A percentile compares a stretch with the other conserved stretches of the same genome.
Conservation (phyloP, 2,797 vertebrate species). For the Tokudaia muenninki region DNA sequence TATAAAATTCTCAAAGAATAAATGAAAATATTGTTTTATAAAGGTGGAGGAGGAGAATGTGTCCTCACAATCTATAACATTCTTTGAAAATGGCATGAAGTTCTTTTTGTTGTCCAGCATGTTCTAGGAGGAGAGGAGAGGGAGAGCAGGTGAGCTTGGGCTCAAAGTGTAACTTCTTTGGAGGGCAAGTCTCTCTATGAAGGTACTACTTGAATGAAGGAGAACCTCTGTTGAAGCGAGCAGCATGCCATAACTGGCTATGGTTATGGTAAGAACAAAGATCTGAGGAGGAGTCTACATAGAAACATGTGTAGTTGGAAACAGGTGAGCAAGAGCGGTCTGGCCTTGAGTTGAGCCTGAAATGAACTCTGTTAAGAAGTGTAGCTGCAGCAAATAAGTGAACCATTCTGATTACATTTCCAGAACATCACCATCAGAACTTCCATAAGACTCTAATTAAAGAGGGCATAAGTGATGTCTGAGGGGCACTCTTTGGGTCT, state of each 20-base stretch:
- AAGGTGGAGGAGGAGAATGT: background rate
- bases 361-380: background rate
- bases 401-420: background rate
- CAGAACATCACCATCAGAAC: accelerated
- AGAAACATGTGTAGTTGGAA: background rate
- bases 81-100: background rate
- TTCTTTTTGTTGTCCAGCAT: background rate
- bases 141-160: background rate
- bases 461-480: no score
- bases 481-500: accelerated
- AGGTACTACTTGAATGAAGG: background rate
- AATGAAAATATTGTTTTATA: background rate
- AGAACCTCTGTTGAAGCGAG: background rate
- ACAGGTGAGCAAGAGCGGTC: background rate
- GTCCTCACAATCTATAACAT: background rate
- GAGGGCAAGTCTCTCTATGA: background rate
- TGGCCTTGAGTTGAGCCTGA: background rate
- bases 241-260: background rate
- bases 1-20: background rate
- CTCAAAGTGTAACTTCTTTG: background rate
- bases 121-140: background rate
- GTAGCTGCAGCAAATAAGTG: accelerated
- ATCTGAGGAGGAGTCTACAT: background rate
- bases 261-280: background rate
- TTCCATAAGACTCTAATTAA: no score